Conservation (phyloP, 2,888 invertebrate species). For the Scotopteryx bipunctaria region DNA sequence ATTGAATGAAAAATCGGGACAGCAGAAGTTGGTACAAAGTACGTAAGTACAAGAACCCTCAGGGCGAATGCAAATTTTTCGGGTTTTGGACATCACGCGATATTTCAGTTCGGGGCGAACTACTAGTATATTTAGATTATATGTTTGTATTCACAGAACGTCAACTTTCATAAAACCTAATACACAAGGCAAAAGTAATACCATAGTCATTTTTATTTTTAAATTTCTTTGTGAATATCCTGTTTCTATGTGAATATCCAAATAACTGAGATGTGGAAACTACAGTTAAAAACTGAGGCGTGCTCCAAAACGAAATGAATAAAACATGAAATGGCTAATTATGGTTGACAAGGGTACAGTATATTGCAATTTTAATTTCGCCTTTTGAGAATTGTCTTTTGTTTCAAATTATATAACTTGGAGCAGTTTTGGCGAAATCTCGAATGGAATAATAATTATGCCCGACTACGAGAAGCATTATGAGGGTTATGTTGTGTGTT, state of each 20-base stretch:
- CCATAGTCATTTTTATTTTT: conserved; percentile 19
- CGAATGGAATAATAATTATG: no score
- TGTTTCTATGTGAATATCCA: conserved; percentile 25
- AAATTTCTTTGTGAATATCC: conserved; percentile 18
- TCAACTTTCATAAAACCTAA: conserved; percentile 26
- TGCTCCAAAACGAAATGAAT: conserved; percentile 18
- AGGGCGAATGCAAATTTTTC: no score
- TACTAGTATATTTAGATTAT: no score
- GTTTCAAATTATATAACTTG: conserved; percentile 6
- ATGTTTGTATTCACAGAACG: conserved; percentile 19
- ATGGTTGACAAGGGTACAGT: conserved; percentile 32
- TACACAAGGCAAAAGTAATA: conserved; percentile 28
- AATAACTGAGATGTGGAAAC: conserved; percentile 6
- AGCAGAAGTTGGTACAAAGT: no score
- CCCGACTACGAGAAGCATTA: no score
- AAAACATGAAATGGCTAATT: conserved; percentile 33
- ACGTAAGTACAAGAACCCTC: no score
- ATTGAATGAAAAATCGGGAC: no score
- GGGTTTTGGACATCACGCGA: no score
- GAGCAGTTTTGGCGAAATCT: conserved; percentile 7
- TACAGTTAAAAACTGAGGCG: conserved; percentile 9
- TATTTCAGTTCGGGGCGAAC: no score
- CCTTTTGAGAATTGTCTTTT: conserved; percentile 2
- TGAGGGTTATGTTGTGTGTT: no score
- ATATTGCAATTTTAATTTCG: conserved; percentile 16